Base-by-base conservation (phyloP, 1,140 invertebrate genomes). In the Dysdera silvatica region DNA sequence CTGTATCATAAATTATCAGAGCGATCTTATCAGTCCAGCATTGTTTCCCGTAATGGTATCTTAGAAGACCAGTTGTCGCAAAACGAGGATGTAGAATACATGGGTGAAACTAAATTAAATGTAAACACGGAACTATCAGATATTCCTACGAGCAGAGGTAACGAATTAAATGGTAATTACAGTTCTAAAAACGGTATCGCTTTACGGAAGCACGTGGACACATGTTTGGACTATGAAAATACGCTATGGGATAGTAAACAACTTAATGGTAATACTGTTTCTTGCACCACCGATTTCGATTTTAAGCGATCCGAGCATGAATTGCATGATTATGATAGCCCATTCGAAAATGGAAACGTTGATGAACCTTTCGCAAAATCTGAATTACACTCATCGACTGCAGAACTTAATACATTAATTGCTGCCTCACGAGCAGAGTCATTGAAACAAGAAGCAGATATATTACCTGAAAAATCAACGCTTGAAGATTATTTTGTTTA, bases 401-500 rank as follows among this genome's bases (percentile, higher is more conserved):
- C 52, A n/a, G 61, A 62, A 31, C 16, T 62, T 8, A 26, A 62
- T 20, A 23, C 48, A 24, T 33, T 62, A 8, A 62, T 62, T 32
- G 61, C 61, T 12, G 18, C 45, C 31, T 62, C 61, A 16, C 35
- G 53, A 20, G 40, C 52, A 14, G 61, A 62, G 32, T 37, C 56
- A 32, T 56, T 53, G 0, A 61, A 53, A 45, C 47, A 45, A 23
- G 56, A 56, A 49, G 52, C 47, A 20, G 52, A 40, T 0, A 35
- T 37, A 14, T 8, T 56, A 23, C 49, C 52, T 29, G 53, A 62
- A 24, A 62, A 40, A 48, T 62, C 61, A 4, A 62, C 53, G 14
- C 51, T 62, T 12, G 61, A 62, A 56, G 49, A 40, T 49, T 62
- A 62, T 40, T 62, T 62, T 31, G 56, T 53, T 23, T 62, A n/a